phyloP scores from a whole-genome alignment of 2,797 vertebrate genomes.

The Leptoclinus maculatus region DNA sequence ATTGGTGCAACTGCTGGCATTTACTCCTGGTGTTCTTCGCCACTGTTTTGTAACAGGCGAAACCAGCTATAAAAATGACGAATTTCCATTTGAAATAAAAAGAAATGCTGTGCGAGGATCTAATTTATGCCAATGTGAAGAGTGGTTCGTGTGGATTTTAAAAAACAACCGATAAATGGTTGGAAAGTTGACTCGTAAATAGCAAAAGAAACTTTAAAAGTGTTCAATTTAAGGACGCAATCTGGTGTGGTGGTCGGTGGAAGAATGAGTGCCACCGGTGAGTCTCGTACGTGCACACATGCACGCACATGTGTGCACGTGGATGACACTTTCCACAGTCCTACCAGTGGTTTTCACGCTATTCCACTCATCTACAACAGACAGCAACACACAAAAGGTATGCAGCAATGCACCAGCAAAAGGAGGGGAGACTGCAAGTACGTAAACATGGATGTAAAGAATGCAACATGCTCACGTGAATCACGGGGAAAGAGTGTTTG shows the following conservation, averaged over 20 bases:
- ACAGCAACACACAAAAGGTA: background rate
- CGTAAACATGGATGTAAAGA: background rate
- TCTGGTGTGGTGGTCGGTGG: background rate
- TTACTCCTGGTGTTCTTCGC: background rate
- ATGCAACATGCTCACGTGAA: background rate
- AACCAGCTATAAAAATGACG: background rate
- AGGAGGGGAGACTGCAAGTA: background rate
- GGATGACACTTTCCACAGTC: background rate
- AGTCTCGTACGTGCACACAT: background rate
- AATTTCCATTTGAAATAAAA: background rate
- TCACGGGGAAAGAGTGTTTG: background rate
- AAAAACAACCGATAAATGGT: background rate
- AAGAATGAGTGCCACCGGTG: background rate
- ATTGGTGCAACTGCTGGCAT: background rate
- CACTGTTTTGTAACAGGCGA: background rate
- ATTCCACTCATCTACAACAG: background rate
- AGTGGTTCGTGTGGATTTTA: background rate
- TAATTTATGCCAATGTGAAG: background rate
- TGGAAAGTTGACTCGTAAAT: background rate
- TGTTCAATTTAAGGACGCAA: background rate
- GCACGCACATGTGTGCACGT: background rate
- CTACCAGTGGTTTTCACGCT: background rate
- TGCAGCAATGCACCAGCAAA: background rate
- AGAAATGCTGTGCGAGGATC: background rate
- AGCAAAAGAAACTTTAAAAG: background rate